Percentiles rank a stretch among this genome's conserved stretches.
Evolutionary conservation across 2,113 vertebrate genomes (phyloP).

Genomic region (Danionella cerebrum): DNA sequence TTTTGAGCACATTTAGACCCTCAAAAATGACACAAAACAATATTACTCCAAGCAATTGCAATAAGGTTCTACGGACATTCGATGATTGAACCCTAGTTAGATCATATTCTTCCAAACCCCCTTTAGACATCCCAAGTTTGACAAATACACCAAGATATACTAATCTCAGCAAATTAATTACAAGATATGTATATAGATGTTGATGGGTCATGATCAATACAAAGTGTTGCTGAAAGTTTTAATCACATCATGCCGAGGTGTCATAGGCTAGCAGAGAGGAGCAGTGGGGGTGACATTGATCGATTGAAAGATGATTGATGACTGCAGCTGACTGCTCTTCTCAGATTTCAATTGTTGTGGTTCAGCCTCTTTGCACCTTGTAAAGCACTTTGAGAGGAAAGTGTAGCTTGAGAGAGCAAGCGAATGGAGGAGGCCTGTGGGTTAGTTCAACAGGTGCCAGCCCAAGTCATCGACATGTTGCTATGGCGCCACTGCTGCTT

Average conservation of each 20-base stretch:
- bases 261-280: slow-evolving; percentile 26
- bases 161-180: too few relatives aligned
- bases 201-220: too few relatives aligned
- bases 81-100: too few relatives aligned
- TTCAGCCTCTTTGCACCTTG: slow-evolving; percentile 66
- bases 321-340: slow-evolving; percentile 61
- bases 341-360: slow-evolving; percentile 66
- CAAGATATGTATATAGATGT: too few relatives aligned
- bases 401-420: slow-evolving; percentile 7
- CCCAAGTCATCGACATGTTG: background rate
- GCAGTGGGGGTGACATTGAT: slow-evolving; percentile 53
- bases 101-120: too few relatives aligned
- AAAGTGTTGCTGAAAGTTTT: too few relatives aligned
- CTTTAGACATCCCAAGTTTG: too few relatives aligned
- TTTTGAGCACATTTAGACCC: too few relatives aligned
- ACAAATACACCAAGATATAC: too few relatives aligned
- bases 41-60: too few relatives aligned
- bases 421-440: slow-evolving; percentile 38
- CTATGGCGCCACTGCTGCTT: background rate
- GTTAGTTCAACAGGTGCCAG: slow-evolving; percentile 55
- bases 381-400: slow-evolving; percentile 56
- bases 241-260: slow-evolving; percentile 7
- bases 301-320: slow-evolving; percentile 63
- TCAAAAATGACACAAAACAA: too few relatives aligned
- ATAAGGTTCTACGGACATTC: too few relatives aligned